phyloP scores from a whole-genome alignment of 2,797 vertebrate genomes.

The Percopsis omiscomaycus region DNA sequence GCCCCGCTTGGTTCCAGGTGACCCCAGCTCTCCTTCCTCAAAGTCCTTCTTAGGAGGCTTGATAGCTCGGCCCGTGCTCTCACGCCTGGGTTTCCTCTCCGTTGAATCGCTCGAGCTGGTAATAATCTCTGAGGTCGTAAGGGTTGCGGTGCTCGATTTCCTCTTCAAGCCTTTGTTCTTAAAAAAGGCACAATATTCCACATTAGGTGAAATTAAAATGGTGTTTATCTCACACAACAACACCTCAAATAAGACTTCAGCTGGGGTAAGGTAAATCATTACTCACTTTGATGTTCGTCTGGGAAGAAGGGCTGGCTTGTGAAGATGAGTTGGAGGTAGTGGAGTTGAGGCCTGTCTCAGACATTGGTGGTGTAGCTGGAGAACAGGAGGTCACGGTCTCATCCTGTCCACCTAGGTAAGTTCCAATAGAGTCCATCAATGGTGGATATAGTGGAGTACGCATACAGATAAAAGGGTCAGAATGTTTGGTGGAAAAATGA shows the following conservation, averaged over 20 bases:
- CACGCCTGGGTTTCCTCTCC: constrained; percentile 79
- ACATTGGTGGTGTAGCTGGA: constrained; percentile 72
- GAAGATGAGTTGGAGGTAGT: constrained; percentile 80
- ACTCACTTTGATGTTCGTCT: constrained; percentile 84
- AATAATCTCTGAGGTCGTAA: constrained; percentile 80
- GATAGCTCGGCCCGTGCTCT: constrained; percentile 78
- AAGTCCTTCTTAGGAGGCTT: constrained; percentile 81
- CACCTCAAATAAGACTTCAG: too few relatives aligned
- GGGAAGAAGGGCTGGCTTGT: constrained; percentile 77
- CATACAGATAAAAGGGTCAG: too few relatives aligned
- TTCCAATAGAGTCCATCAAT: too few relatives aligned
- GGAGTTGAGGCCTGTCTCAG: constrained; percentile 80
- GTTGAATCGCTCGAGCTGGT: constrained; percentile 77
- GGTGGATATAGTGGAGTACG: too few relatives aligned
- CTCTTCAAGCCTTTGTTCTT: constrained; percentile 88
- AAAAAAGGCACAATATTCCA: constrained; percentile 11
- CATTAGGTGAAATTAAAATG: background rate
- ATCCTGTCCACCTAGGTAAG: constrained; percentile 31
- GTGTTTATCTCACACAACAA: too few relatives aligned
- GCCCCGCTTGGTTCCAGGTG: constrained; percentile 74
- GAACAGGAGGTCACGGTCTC: constrained; percentile 45
- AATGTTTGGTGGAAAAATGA: too few relatives aligned
- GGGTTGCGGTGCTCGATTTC: constrained; percentile 82
- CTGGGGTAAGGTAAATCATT: background rate
- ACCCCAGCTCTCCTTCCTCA: constrained; percentile 77